A percentile compares a stretch with the other conserved stretches of the same genome.
Evolutionary conservation across 1,140 invertebrate species (phyloP).

Genomic region (Rhysida immarginata): DNA sequence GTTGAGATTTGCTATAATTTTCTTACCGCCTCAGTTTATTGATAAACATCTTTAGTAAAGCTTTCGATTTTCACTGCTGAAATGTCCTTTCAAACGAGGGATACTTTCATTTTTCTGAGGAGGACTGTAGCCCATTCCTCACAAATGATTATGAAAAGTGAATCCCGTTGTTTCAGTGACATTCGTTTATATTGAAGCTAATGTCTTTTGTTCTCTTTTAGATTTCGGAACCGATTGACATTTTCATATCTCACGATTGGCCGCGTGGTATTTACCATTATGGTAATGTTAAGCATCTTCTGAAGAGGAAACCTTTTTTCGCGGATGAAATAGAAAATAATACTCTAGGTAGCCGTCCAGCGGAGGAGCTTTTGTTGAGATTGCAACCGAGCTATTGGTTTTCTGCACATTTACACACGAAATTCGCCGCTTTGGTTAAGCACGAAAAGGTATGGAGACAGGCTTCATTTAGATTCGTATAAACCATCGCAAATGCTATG

Average conservation of each 20-base stretch:
- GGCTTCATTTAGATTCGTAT: no score
- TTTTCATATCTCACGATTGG: conserved; percentile 96
- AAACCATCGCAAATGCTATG: no score
- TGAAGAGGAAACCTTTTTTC: conserved; percentile 73
- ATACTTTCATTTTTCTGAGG: no score
- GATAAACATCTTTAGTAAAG: no score
- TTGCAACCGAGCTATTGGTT: conserved; percentile 89
- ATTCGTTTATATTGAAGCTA: no score
- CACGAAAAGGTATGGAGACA: conserved; percentile 41
- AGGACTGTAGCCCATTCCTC: no score
- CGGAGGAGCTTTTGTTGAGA: conserved; percentile 55
- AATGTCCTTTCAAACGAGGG: no score
- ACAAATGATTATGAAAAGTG: no score
- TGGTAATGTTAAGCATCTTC: conserved; percentile 58
- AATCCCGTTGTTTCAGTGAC: no score
- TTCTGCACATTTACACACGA: conserved; percentile 90
- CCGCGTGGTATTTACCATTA: conserved; percentile 72
- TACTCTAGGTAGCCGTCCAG: conserved; percentile 66
- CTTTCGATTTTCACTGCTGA: no score
- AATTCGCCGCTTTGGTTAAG: conserved; percentile 74
- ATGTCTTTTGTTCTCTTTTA: conserved; percentile 10
- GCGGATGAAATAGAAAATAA: conserved; percentile 65
- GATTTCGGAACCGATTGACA: conserved; percentile 48
- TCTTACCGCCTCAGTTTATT: no score
- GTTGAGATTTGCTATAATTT: no score